phyloP scores from a whole-genome alignment of 2,888 invertebrate species.

The Aphidius colemani region DNA sequence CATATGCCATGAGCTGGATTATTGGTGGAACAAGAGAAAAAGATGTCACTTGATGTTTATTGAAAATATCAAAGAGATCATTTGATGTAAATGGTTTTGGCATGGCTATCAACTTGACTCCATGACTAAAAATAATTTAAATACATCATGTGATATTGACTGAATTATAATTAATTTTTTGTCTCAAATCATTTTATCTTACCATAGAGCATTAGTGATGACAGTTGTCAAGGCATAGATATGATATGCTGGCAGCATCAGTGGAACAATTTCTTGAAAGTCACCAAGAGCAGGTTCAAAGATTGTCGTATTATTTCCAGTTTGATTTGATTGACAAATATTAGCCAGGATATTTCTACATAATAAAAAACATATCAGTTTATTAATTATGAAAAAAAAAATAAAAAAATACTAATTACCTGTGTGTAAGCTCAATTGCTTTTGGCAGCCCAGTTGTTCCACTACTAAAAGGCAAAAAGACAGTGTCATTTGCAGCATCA shows the following conservation, averaged over 20 bases:
- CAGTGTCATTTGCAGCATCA: constrained; percentile 67
- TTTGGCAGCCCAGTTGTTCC: constrained; percentile 85
- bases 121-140: constrained; percentile 52
- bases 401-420: constrained; percentile 26
- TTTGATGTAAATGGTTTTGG: constrained; percentile 74
- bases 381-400: no score
- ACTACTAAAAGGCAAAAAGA: constrained; percentile 80
- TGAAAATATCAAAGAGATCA: constrained; percentile 68
- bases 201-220: no score
- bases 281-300: no score
- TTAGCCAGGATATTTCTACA: no score
- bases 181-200: no score
- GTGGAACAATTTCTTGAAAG: no score
- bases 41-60: constrained; percentile 68
- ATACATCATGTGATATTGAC: neutral
- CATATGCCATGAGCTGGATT: constrained; percentile 45
- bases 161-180: no score
- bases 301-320: no score
- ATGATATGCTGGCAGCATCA: no score
- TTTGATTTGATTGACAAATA: no score
- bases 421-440: constrained; percentile 72
- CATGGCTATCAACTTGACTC: constrained; percentile 71
- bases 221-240: no score
- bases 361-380: no score
- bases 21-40: constrained; percentile 82